phyloP scores from a whole-genome alignment of 2,113 vertebrate species.

The Perca fluviatilis region DNA sequence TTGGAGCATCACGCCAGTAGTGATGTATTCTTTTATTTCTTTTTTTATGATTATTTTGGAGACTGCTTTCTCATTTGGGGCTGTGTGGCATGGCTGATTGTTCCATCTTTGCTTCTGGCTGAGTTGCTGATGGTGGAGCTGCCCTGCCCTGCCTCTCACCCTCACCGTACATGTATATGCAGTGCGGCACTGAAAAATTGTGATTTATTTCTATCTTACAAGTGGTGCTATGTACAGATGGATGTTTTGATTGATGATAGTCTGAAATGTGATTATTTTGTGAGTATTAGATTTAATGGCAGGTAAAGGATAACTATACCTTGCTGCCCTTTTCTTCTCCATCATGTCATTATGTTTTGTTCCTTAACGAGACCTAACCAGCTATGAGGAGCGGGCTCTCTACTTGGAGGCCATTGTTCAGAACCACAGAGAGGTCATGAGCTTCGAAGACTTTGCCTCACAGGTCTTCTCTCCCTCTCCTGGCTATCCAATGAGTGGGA shows the following conservation, averaged over 20 bases:
- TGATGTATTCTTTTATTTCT: slow-evolving; percentile 83
- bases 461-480: slow-evolving; percentile 97
- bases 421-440: slow-evolving; percentile 97
- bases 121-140: slow-evolving; percentile 52
- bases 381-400: slow-evolving; percentile 97
- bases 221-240: not conserved
- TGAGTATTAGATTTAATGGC: not conserved
- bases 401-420: slow-evolving; percentile 98
- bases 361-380: slow-evolving; percentile 86
- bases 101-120: slow-evolving; percentile 63
- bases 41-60: slow-evolving; percentile 82
- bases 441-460: slow-evolving; percentile 97
- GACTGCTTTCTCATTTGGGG: slow-evolving; percentile 91
- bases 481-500: slow-evolving; percentile 89
- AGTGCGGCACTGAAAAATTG: not conserved
- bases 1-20: slow-evolving; percentile 87
- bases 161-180: not conserved
- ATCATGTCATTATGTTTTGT: slow-evolving; percentile 38
- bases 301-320: not conserved
- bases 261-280: slow-evolving; percentile 7
- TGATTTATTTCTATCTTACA: not conserved
- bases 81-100: slow-evolving; percentile 75
- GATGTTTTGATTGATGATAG: not conserved
- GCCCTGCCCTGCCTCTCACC: slow-evolving; percentile 15
- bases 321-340: slow-evolving; percentile 2